Evolutionary conservation across 2,113 vertebrate genomes (phyloP).

Genomic region (Setophaga petechia): DNA sequence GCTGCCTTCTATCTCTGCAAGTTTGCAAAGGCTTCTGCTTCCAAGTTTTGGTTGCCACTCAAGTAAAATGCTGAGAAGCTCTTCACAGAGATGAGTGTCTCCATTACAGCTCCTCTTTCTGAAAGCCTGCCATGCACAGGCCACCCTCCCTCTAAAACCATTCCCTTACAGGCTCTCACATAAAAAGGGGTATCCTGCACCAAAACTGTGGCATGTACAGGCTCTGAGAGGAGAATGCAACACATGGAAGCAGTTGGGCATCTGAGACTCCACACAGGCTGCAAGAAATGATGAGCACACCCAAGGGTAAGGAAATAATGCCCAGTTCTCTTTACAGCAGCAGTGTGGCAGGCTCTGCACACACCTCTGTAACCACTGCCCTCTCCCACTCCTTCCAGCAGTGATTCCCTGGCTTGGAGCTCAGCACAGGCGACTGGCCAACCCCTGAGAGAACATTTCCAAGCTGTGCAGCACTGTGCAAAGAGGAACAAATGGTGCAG

Average conservation of each 20-base stretch:
- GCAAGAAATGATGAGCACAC: neutral
- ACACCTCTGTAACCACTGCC: neutral
- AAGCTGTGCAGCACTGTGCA: fast-evolving
- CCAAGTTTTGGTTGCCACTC: neutral
- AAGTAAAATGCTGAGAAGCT: neutral
- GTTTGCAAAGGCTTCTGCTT: neutral
- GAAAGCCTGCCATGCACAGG: neutral
- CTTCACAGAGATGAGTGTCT: neutral
- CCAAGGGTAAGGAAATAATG: neutral
- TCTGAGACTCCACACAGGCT: neutral
- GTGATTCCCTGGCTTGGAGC: neutral
- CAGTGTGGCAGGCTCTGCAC: neutral
- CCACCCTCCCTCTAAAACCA: neutral
- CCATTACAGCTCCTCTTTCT: neutral
- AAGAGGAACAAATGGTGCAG: neutral
- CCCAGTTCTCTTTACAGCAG: neutral
- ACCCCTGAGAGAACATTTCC: neutral
- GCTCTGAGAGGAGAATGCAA: neutral
- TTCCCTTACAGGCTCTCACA: neutral
- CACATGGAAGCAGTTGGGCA: neutral
- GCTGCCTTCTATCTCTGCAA: neutral
- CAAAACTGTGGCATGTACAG: neutral
- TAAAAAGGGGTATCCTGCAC: neutral
- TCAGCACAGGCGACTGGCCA: neutral
- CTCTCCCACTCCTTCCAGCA: neutral